These are phyloP conservation scores for Myocastor coypus DNA, from an alignment of 2,113 vertebrate genomes.

Conservation along the genomic window DNA sequence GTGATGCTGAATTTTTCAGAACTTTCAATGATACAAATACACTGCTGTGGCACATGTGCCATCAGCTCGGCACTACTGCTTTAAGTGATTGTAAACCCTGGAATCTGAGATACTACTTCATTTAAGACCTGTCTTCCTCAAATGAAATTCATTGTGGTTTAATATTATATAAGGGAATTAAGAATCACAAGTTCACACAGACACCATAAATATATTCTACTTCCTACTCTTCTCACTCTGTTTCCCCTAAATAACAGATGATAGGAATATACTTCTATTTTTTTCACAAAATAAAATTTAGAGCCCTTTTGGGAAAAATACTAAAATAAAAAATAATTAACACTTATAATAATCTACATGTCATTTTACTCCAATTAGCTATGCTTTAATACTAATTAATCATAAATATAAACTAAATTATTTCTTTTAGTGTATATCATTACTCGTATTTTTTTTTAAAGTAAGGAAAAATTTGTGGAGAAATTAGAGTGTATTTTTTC, in stretches of 20 bases:
- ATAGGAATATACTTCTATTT: neutral
- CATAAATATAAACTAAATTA: neutral
- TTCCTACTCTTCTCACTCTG: neutral
- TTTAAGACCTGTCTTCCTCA: neutral
- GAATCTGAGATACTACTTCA: neutral
- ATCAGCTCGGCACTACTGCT: neutral
- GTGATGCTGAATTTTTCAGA: neutral
- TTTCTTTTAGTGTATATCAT: neutral
- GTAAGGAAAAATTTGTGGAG: neutral
- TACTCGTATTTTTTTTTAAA: conserved; percentile 35
- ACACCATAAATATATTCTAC: neutral
- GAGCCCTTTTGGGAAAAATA: neutral
- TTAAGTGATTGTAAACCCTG: neutral
- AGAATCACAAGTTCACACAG: neutral
- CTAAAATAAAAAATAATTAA: conserved; percentile 14
- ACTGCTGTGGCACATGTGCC: neutral
- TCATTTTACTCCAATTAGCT: neutral
- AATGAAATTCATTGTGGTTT: neutral
- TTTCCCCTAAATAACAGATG: neutral
- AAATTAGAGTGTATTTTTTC: neutral
- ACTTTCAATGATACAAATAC: neutral
- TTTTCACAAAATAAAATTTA: conserved; percentile 42
- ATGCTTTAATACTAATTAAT: neutral
- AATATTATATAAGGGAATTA: conserved; percentile 28
- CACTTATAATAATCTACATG: neutral